Conservation (phyloP, 2,888 invertebrate genomes). For the Zeuzera pyrina region DNA sequence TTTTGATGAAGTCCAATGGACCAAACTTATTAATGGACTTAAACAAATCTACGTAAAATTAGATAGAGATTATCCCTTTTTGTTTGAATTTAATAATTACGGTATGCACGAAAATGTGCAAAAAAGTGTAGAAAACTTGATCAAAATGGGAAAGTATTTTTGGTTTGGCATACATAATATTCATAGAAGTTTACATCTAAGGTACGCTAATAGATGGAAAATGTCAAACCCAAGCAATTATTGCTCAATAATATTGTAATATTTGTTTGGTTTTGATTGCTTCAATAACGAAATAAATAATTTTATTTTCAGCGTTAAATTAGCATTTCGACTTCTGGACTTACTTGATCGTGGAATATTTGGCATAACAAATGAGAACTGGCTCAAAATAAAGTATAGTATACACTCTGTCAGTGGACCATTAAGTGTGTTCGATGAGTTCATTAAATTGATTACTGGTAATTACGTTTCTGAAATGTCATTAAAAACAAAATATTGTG, state of each 20-base stretch:
- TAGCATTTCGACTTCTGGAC: conserved; percentile 43
- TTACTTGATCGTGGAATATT: conserved; percentile 47
- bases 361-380: conserved; percentile 29
- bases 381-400: conserved; percentile 41
- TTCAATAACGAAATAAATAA: too few relatives aligned
- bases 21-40: conserved; percentile 38
- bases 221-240: too few relatives aligned
- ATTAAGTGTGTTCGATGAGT: conserved; percentile 35
- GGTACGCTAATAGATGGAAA: conserved; percentile 26
- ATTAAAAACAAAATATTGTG: too few relatives aligned
- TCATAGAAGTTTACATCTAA: conserved; percentile 38
- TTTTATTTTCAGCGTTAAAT: conserved; percentile 37
- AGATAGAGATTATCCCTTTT: conserved; percentile 44
- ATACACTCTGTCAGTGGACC: conserved; percentile 31
- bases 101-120: conserved; percentile 33
- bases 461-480: conserved; percentile 7
- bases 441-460: conserved; percentile 44
- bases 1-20: conserved; percentile 42
- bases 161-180: conserved; percentile 43
- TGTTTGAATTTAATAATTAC: conserved; percentile 44
- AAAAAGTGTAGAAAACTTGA: conserved; percentile 18
- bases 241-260: too few relatives aligned
- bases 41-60: conserved; percentile 41
- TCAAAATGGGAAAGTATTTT: conserved; percentile 30
- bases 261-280: too few relatives aligned